These are phyloP conservation scores for Pongo abelii DNA, from an alignment of 2,113 vertebrate genomes.

Conservation along the genomic window DNA sequence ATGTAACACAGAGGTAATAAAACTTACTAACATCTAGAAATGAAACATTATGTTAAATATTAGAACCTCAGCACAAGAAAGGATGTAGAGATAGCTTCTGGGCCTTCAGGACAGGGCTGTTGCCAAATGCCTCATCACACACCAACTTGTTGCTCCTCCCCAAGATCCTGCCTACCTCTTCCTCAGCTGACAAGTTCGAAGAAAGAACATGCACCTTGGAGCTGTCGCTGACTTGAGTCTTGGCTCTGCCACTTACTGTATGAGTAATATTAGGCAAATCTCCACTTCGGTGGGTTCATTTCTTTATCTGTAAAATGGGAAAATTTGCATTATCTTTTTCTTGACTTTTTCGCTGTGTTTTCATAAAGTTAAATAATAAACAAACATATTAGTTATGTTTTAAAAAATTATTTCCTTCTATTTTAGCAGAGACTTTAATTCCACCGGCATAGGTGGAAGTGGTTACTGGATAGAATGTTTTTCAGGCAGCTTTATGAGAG, in stretches of 20 bases:
- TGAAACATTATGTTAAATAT: neutral
- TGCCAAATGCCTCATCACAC: neutral
- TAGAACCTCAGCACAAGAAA: neutral
- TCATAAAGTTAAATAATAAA: neutral
- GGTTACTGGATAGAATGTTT: neutral
- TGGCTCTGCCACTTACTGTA: neutral
- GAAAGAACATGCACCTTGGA: neutral
- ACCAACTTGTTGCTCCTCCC: neutral
- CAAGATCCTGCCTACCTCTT: neutral
- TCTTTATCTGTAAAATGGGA: neutral
- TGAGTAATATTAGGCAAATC: neutral
- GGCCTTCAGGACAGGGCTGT: neutral
- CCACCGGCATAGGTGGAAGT: too few species aligned
- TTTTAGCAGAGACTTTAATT: neutral
- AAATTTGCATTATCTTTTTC: neutral
- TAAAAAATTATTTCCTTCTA: neutral
- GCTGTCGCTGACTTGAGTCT: neutral
- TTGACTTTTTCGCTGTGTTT: neutral
- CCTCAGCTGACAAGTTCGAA: neutral
- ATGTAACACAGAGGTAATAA: neutral
- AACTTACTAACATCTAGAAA: neutral
- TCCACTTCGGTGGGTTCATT: neutral
- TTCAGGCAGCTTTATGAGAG: neutral
- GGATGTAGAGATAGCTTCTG: too few species aligned
- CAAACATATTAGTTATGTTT: neutral